Conservation (phyloP, 2,888 invertebrate species). For the Epicampocera succincta region DNA sequence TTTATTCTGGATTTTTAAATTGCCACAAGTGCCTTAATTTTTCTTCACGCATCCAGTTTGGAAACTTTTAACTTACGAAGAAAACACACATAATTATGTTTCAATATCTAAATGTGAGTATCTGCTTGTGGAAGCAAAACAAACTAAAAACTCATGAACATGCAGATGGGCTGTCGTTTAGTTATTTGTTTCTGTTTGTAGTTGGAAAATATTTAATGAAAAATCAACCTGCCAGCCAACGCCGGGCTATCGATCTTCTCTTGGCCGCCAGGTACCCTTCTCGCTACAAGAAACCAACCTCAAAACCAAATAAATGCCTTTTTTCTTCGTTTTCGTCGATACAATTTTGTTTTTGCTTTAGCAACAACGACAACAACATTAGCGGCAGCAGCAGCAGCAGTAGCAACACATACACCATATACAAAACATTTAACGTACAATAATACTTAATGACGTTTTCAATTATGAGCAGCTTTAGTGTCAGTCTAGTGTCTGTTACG, state of each 20-base stretch:
- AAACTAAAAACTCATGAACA: slow-evolving; percentile 26
- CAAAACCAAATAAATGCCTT: slow-evolving; percentile 46
- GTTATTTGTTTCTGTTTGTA: background rate
- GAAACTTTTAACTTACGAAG: slow-evolving; percentile 1
- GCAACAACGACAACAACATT: slow-evolving; percentile 36
- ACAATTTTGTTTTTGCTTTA: slow-evolving; percentile 49
- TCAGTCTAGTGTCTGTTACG: slow-evolving; percentile 63
- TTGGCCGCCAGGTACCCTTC: background rate
- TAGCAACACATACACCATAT: slow-evolving; percentile 4
- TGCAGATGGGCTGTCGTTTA: too few relatives aligned
- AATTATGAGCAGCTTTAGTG: slow-evolving; percentile 66
- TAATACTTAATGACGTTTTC: slow-evolving; percentile 67
- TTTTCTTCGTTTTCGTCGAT: slow-evolving; percentile 29
- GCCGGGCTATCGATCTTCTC: background rate
- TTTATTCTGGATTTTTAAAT: background rate
- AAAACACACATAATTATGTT: slow-evolving; percentile 1
- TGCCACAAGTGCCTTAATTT: background rate
- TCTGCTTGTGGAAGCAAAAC: slow-evolving; percentile 37
- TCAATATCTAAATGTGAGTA: slow-evolving; percentile 30
- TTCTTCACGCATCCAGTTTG: background rate
- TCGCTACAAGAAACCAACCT: background rate
- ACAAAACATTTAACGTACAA: slow-evolving; percentile 47
- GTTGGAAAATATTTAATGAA: slow-evolving; percentile 44
- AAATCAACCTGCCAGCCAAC: slow-evolving; percentile 27
- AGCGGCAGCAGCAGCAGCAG: too few relatives aligned